A percentile compares a stretch with the other conserved stretches of the same genome.
Conservation (phyloP, 2,888 invertebrate genomes). For the Calameuta pallipes region DNA sequence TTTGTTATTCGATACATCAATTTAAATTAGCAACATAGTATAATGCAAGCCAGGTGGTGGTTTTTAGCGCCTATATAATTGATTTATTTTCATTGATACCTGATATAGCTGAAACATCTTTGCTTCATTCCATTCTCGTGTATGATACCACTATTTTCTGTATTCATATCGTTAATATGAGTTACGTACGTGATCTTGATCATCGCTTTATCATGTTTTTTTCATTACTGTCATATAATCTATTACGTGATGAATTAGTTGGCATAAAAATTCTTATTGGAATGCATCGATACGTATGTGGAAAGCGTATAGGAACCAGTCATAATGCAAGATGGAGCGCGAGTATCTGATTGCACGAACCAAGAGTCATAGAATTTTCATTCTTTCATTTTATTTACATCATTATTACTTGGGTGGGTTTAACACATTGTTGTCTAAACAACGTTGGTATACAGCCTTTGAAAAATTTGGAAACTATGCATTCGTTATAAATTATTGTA, state of each 20-base stretch:
- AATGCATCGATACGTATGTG: not conserved
- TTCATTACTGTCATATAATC: not conserved
- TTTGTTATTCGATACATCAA: not conserved
- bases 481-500: not conserved
- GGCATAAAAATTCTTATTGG: not conserved
- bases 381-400: constrained; percentile 19
- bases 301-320: not conserved
- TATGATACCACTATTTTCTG: constrained; percentile 25
- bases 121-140: constrained; percentile 19
- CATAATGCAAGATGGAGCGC: not conserved
- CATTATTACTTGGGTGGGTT: constrained; percentile 8
- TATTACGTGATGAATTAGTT: not conserved
- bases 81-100: not conserved
- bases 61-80: constrained; percentile 5
- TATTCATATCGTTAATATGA: constrained; percentile 21
- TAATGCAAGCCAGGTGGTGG: constrained; percentile 16
- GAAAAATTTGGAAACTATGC: not conserved
- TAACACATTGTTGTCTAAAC: constrained; percentile 13
- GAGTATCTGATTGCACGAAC: not conserved
- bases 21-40: constrained; percentile 3
- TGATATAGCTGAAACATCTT: not conserved
- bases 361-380: constrained; percentile 12
- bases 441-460: not conserved
- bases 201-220: not conserved
- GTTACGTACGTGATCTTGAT: not conserved